Base-by-base conservation (phyloP, 2,113 vertebrate species). In the Chaetops frenatus region DNA sequence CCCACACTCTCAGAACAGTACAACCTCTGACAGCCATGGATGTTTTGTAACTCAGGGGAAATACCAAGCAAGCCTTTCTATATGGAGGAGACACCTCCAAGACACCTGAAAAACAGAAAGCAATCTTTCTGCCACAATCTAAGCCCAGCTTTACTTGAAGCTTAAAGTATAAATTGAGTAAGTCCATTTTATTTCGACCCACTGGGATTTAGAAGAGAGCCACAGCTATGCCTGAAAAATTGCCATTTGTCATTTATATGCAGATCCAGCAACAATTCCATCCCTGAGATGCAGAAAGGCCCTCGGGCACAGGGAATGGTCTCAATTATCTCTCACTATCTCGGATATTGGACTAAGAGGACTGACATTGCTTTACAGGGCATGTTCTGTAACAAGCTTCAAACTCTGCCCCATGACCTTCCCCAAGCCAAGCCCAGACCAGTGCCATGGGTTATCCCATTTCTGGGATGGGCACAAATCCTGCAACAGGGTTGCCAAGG, bases 301-400 rank as follows among this genome's bases (percentile, higher is more conserved):
- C 96, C 91, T 73, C 3, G 0, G 84, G 95, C 91, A 56, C 40
- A 54, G 1, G 53, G 91, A 79, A 94, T 95, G 93, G 92, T 93
- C 92, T 95, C 91, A 97, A 94, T 97, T 97, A 95, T 48, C 65
- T 81, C 76, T 76, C 31, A 5, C 81, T 94, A 21, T 31, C 88
- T 90, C 42, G 24, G 95, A 95, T 92, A 90, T 80, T 88, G 88
- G 84, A 25, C 92, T 35, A 36, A 82, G 93, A 71, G 40, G 23
- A 42, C 38, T 56, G 85, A 58, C 50, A 12, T 21, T 81, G 65
- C 80, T 91, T 66, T 77, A 80, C 36, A 73, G 25, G 48, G 56
- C 36, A n/a, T 0, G 15, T 79, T 95, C 79, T 56, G 45, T 33
- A 71, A 71, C 0, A 0, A 53, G 33, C 35, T 62, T 31, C 62